Conservation (phyloP, 2,888 invertebrate species). For the Epinotia bilunana region DNA sequence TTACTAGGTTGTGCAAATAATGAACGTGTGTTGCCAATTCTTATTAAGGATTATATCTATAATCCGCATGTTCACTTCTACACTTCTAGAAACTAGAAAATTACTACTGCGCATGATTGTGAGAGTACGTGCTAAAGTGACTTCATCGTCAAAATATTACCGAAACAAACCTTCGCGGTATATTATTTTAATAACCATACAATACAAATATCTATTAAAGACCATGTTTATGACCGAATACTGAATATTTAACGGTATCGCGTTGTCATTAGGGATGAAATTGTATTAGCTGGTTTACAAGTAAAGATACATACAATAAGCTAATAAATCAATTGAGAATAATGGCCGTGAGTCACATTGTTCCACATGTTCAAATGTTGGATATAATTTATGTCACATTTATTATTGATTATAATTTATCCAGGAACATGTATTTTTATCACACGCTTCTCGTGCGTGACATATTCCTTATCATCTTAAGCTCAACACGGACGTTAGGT, state of each 20-base stretch:
- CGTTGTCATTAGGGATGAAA: neutral
- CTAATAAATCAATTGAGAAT: constrained; percentile 17
- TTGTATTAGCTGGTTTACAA: neutral
- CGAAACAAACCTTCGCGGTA: constrained; percentile 6
- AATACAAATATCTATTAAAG: constrained; percentile 23
- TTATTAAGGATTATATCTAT: neutral
- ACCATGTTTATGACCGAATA: neutral
- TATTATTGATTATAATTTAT: neutral
- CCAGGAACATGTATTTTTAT: neutral
- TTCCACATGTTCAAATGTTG: constrained; percentile 17
- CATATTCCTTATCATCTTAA: neutral
- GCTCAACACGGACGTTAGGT: neutral
- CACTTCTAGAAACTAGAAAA: too few relatives aligned
- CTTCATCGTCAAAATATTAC: constrained; percentile 20
- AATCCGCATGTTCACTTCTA: neutral
- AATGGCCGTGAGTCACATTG: constrained; percentile 21
- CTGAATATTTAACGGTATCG: neutral
- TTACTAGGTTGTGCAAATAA: neutral
- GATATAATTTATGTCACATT: constrained; percentile 4
- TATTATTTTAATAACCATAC: constrained; percentile 4
- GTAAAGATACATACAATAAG: constrained; percentile 1
- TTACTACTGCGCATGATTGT: neutral
- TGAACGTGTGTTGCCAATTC: neutral
- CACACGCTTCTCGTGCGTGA: neutral
- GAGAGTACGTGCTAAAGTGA: constrained; percentile 3